Evolutionary conservation across 2,888 invertebrate genomes (phyloP), one percentile per base, ranked within the genome.

Genomic region (Erebia ligea): DNA sequence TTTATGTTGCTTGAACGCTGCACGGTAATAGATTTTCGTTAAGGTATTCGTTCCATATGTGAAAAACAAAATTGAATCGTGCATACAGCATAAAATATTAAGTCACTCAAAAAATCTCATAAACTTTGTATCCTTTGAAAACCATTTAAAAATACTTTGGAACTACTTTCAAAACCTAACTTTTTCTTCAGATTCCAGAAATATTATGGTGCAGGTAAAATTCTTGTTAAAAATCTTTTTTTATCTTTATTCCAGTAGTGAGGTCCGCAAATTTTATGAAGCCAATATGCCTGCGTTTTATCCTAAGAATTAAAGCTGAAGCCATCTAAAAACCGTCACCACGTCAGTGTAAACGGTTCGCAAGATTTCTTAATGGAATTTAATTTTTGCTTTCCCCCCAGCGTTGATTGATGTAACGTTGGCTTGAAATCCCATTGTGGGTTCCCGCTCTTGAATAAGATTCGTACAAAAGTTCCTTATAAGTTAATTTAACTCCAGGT

Each of bases 401-500:
- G 71, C 72, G 69, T 71, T 76, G 75, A 76, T 76, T 76, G 76
- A 76, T 76, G 74, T 70, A 74, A 73, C 71, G 70, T 71, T 73
- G 67, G 70, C 69, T 73, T 76, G 69, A 75, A 75, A 77, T 77
- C 75, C 73, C 73, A 71, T 75, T 73, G 73, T 73, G 70, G 75
- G 67, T 71, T 75, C 67, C 69, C 69, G 69, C 69, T 67, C 62
- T 62, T 58, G 70, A 75, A 72, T 68, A 73, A 72, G 70, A 73
- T 72, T 75, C 72, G 58, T 72, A 70, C 68, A 56, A 73, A 75
- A 76, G 73, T 73, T 75, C 71, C 76, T 65, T 69, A 67, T 75
- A 70, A 76, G 75, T 76, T 74, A 75, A 76, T 76, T 76, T 73
- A 70, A 71, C 56, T 68, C 72, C 52, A 71, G 62, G 73, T 63